Evolutionary conservation across 2,113 vertebrate species (phyloP).

Genomic region (Clarias macrocephalus): DNA sequence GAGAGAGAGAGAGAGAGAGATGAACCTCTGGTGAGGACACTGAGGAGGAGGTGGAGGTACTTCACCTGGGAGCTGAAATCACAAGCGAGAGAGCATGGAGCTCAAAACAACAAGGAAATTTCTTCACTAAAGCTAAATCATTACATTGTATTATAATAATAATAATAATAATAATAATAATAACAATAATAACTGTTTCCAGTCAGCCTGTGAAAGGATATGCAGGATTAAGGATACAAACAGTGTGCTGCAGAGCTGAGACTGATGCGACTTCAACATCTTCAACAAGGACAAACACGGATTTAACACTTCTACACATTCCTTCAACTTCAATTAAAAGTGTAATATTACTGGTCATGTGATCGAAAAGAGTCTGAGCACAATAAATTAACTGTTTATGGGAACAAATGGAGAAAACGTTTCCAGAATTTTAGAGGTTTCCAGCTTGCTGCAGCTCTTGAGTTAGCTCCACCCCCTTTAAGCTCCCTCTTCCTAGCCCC

Average conservation of each 20-base stretch:
- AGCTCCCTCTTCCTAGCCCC: not conserved
- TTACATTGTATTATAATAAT: conserved; percentile 13
- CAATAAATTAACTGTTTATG: not conserved
- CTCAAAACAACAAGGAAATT: not conserved
- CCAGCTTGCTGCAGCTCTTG: not conserved
- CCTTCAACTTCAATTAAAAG: not conserved
- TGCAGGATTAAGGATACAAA: conserved; percentile 73
- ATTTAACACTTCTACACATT: conserved; percentile 6
- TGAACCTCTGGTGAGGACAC: not conserved
- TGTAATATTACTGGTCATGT: not conserved
- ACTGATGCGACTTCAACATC: conserved; percentile 67
- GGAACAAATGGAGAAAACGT: not conserved
- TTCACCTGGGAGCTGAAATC: conserved; percentile 18
- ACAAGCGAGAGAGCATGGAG: conserved; percentile 11
- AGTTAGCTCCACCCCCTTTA: not conserved
- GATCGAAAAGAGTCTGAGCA: not conserved
- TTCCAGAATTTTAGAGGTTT: not conserved
- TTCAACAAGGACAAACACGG: conserved; percentile 71
- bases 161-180: not conserved
- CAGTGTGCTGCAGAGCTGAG: conserved; percentile 69
- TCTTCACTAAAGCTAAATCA: too few relatives aligned
- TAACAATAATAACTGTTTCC: not conserved
- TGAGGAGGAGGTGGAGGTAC: not conserved
- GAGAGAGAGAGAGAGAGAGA: not conserved
- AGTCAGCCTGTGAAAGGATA: conserved; percentile 71